A percentile compares a stretch with the other conserved stretches of the same genome.
These are phyloP conservation scores for Thereva unica DNA, from an alignment of 2,888 invertebrate genomes.

Conservation along the genomic window DNA sequence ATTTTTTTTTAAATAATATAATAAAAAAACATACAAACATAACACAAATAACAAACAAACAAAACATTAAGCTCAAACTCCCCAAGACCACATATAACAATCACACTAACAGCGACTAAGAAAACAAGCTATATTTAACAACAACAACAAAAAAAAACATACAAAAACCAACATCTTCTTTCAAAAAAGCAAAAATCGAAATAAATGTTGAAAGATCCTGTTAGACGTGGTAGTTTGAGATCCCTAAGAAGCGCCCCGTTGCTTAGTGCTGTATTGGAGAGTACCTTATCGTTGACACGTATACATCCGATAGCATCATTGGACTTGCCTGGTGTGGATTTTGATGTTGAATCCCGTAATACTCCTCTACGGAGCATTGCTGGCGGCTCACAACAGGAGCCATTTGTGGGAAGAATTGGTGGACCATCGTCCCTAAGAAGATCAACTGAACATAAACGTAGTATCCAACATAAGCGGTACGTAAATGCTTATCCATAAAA, in stretches of 20 bases:
- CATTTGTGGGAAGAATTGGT: slow-evolving; percentile 49
- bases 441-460: slow-evolving; percentile 51
- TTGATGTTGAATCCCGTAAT: slow-evolving; percentile 52
- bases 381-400: slow-evolving; percentile 44
- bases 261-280: slow-evolving; percentile 58
- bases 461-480: slow-evolving; percentile 57
- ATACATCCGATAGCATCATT: slow-evolving; percentile 58
- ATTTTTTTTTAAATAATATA: too few species aligned
- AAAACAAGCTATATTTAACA: not conserved
- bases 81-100: too few species aligned
- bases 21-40: too few species aligned
- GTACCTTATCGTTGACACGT: slow-evolving; percentile 57
- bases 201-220: slow-evolving; percentile 58
- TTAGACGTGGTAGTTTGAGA: slow-evolving; percentile 59
- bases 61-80: too few species aligned
- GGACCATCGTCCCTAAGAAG: slow-evolving; percentile 50
- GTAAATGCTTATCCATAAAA: slow-evolving; percentile 40
- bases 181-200: slow-evolving; percentile 18
- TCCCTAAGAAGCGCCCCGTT: slow-evolving; percentile 59
- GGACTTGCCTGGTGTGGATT: slow-evolving; percentile 57
- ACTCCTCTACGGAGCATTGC: slow-evolving; percentile 49
- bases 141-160: slow-evolving; percentile 19
- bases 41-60: too few species aligned
- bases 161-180: slow-evolving; percentile 30
- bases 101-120: not conserved